Conservation (phyloP, 2,797 vertebrate genomes). For the Antrozous pallidus region DNA sequence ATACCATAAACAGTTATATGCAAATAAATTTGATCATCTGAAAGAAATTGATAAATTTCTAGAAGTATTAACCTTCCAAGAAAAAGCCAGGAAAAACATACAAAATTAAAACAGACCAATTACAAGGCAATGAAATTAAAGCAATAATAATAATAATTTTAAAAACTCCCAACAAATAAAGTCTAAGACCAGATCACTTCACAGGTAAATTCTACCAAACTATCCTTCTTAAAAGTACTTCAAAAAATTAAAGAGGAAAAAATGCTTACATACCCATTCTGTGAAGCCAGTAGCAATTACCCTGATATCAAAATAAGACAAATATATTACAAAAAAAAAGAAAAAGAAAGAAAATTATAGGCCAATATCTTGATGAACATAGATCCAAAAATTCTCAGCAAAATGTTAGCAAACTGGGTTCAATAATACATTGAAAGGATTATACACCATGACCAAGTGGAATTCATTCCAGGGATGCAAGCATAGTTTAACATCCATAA, state of each 20-base stretch:
- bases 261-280: neutral
- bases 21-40: neutral
- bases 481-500: neutral
- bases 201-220: neutral
- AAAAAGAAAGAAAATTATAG: neutral
- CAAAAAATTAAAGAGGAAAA: neutral
- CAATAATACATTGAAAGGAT: too few relatives aligned
- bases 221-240: neutral
- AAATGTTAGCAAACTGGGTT: too few relatives aligned
- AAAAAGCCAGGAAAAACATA: neutral
- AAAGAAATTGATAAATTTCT: neutral
- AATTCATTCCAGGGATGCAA: too few relatives aligned
- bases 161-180: neutral
- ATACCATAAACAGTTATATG: neutral
- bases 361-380: too few relatives aligned
- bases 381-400: too few relatives aligned
- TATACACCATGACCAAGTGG: too few relatives aligned
- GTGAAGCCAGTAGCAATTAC: neutral
- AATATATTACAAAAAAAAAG: neutral
- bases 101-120: neutral
- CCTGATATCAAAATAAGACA: neutral
- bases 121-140: neutral
- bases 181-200: neutral
- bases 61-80: neutral
- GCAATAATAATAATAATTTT: neutral